Conservation (phyloP, 2,113 vertebrate species). For the Laterallus jamaicensis region DNA sequence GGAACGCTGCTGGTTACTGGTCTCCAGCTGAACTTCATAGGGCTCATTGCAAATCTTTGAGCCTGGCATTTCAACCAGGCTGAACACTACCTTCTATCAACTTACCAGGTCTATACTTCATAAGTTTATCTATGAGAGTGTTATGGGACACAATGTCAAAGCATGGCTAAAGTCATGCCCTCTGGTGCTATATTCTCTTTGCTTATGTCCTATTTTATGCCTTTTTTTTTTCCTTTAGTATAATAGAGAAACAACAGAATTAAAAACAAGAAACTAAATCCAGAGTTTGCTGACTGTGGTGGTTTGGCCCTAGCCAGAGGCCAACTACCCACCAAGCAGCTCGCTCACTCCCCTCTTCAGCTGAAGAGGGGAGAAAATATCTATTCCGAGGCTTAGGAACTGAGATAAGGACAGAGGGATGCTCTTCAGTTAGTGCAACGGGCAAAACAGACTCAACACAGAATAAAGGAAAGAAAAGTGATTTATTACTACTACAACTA, state of each 20-base stretch:
- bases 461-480: too few species aligned
- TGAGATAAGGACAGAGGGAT: too few species aligned
- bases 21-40: not conserved
- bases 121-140: not conserved
- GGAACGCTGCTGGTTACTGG: not conserved
- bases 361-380: too few species aligned
- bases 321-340: too few species aligned
- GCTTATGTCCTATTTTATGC: rapidly evolving
- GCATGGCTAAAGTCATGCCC: not conserved
- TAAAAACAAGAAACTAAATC: not conserved
- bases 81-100: not conserved
- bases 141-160: not conserved
- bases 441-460: too few species aligned
- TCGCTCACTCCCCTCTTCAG: too few species aligned
- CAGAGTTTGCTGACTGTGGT: not conserved
- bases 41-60: not conserved
- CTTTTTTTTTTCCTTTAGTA: not conserved
- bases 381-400: too few species aligned
- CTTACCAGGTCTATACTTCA: not conserved
- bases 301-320: too few species aligned
- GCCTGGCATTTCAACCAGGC: not conserved
- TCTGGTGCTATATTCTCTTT: not conserved
- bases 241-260: not conserved
- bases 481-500: too few species aligned
- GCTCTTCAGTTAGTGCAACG: too few species aligned